Evolutionary conservation across 2,888 invertebrate genomes (phyloP).

Genomic region (Conistra vaccinii): DNA sequence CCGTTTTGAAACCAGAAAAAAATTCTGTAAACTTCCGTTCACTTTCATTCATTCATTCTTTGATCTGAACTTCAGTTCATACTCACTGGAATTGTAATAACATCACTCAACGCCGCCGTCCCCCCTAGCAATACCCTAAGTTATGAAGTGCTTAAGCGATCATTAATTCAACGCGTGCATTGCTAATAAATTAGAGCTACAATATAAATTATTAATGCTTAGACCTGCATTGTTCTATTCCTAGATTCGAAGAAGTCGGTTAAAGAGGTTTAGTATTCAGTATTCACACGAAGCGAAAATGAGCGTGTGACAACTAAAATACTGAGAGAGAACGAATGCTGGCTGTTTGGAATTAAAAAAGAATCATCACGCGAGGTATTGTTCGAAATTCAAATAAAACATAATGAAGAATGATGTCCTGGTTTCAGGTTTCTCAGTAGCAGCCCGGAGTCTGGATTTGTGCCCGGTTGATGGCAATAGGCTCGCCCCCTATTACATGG

Average conservation of each 20-base stretch:
- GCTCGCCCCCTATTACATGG: too few species aligned
- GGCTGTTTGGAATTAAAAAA: background rate
- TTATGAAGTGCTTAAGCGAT: constrained; percentile 43
- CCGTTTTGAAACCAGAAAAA: background rate
- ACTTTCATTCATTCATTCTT: constrained; percentile 9
- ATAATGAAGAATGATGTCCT: too few species aligned
- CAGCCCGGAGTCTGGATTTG: too few species aligned
- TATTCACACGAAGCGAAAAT: constrained; percentile 51
- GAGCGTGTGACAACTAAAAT: constrained; percentile 28
- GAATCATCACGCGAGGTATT: constrained; percentile 23
- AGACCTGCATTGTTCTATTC: constrained; percentile 61
- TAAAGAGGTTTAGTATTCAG: constrained; percentile 51
- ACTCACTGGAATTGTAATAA: constrained; percentile 15
- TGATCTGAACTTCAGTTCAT: constrained; percentile 6
- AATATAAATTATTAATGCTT: constrained; percentile 62
- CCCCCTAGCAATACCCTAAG: constrained; percentile 17
- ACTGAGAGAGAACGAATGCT: background rate
- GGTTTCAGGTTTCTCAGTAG: too few species aligned
- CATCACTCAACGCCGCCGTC: constrained; percentile 3
- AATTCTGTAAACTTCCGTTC: background rate
- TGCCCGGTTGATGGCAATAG: too few species aligned
- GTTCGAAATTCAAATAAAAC: constrained; percentile 59
- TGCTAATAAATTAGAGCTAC: constrained; percentile 56
- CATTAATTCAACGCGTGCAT: constrained; percentile 53
- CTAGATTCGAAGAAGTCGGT: constrained; percentile 56